Conservation (phyloP, 2,797 vertebrate species). For the Mus minutoides region DNA sequence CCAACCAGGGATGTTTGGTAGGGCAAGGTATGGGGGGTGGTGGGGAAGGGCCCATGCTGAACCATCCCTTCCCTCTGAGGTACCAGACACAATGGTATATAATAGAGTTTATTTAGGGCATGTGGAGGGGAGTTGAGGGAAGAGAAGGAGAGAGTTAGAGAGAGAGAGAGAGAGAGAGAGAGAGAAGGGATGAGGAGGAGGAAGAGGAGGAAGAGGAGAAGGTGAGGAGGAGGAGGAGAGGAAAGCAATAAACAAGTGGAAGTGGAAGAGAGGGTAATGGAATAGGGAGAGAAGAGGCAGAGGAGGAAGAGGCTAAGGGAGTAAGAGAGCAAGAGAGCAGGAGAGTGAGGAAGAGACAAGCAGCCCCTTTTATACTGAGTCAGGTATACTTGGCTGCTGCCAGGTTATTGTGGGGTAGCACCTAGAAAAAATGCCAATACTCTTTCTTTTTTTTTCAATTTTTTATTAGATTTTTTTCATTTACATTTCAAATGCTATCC, state of each 20-base stretch:
- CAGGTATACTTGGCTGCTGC: not conserved
- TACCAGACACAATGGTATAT: not conserved
- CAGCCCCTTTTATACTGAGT: not conserved
- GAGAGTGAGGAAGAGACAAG: not conserved
- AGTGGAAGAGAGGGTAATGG: too few relatives aligned
- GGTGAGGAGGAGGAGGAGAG: too few relatives aligned
- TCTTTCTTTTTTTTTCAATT: too few relatives aligned
- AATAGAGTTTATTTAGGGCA: not conserved
- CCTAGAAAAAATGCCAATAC: not conserved
- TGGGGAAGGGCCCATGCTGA: not conserved
- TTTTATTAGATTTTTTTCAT: too few relatives aligned
- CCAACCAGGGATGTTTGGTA: not conserved
- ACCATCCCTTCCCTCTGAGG: not conserved
- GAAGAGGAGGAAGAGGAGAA: too few relatives aligned
- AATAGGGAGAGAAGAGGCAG: not conserved
- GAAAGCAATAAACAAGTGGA: not conserved
- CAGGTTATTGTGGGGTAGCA: not conserved
- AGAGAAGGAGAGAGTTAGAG: too few relatives aligned
- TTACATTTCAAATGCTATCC: too few relatives aligned
- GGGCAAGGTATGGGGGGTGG: too few relatives aligned
- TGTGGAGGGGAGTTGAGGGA: not conserved
- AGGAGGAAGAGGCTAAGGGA: not conserved
- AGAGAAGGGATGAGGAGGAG: accelerated
- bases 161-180: too few relatives aligned
- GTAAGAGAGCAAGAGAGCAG: not conserved